Percentiles rank a stretch among this genome's conserved stretches.
Conservation (phyloP, 2,888 invertebrate genomes). For the Leptinotarsa tumamoca region DNA sequence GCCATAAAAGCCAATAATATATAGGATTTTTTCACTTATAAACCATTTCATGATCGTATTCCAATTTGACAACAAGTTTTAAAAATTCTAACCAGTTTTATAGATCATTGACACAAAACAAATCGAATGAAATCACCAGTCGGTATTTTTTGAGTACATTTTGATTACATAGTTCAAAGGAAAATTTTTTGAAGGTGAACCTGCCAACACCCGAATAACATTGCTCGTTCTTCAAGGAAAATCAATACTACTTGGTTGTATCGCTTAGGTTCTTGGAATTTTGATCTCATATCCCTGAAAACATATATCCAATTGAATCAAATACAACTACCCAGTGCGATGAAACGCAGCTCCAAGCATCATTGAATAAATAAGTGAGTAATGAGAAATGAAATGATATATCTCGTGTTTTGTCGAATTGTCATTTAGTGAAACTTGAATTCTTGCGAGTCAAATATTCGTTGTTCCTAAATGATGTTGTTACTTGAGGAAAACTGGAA, state of each 20-base stretch:
- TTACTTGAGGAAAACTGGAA: no score
- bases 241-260: no score
- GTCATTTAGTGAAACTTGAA: background rate
- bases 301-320: background rate
- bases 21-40: no score
- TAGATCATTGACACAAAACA: background rate
- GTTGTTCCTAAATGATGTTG: background rate
- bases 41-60: no score
- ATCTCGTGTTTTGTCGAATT: no score
- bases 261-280: no score
- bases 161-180: background rate
- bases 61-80: background rate
- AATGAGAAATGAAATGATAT: background rate
- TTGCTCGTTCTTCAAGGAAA: no score
- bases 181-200: background rate
- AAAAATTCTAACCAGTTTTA: background rate
- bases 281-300: background rate
- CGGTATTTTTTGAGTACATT: background rate
- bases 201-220: no score
- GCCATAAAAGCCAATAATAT: no score
- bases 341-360: background rate
- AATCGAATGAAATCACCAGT: background rate
- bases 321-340: background rate
- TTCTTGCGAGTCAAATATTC: background rate
- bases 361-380: background rate